Base-by-base conservation (phyloP, 2,888 invertebrate species). In the Caenorhabditis sp. region DNA sequence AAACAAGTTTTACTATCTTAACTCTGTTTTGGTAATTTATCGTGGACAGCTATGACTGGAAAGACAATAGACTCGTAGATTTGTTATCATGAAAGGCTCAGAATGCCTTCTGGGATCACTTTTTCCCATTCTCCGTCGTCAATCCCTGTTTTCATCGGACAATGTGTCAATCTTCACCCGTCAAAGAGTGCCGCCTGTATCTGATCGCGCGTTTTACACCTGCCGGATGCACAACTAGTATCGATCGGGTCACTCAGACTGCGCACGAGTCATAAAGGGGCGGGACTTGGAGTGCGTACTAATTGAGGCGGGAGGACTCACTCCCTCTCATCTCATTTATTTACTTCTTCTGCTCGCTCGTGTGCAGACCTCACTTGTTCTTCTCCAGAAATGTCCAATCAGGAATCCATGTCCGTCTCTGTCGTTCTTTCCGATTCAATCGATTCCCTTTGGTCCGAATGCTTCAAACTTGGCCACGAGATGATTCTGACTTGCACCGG, bases 401-500 rank as follows among this genome's bases (percentile, higher is more conserved):
- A 30, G 45, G 20, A 43, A 8, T 24, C 11, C 7, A 58, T 48
- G 24, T 32, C 59, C 9, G 56, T 48, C 5, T 26, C 48, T 13
- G n/a, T n/a, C n/a, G n/a, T n/a, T n/a, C 56, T 66, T 1, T 48
- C 56, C 5, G 0, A 37, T 1, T 11, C 13, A 9, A n/a, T 17
- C 4, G 56, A 66, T 13, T 4, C 45, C n/a, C 66, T 48, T 6
- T 66, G 66, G 66, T 15, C n/a, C 1, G n/a, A 17, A 0, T 56
- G 46, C 11, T 17, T 15, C 20, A 22, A 22, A 9, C 11, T 56
- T 2, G 15, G 24, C 0, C 9, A 66, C 17, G 66, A 66, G 22
- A 63, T 63, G 63, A 45, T 45, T 11, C 13, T 43, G 20, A 63
- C 63, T 7, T 30, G 30, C 26, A 5, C 9, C 22, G 53, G 53